Percentiles rank a stretch among this genome's conserved stretches.
These are phyloP conservation scores for Acropora tenuis DNA, from an alignment of 64 coral and sea anemone genomes.

Conservation along the genomic window DNA sequence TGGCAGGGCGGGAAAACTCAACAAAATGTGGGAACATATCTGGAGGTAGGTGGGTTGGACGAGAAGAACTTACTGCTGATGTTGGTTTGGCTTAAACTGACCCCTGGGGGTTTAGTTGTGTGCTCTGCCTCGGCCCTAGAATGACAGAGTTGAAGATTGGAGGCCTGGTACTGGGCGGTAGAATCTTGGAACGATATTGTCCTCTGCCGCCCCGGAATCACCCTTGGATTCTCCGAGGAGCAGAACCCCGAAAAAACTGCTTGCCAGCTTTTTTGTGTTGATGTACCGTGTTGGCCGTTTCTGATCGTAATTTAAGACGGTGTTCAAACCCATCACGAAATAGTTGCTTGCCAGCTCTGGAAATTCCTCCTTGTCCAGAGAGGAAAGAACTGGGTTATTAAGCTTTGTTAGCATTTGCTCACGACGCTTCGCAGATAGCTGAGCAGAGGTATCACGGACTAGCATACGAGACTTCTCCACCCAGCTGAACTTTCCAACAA, in stretches of 20 bases:
- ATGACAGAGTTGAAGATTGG: constrained; percentile 15
- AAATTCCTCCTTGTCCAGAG: constrained; percentile 32
- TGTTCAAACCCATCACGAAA: constrained; percentile 36
- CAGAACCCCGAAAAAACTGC: constrained; percentile 41
- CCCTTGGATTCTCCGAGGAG: constrained; percentile 37
- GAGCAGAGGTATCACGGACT: constrained; percentile 20
- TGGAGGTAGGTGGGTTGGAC: constrained; percentile 20
- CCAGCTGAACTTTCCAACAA: constrained; percentile 26
- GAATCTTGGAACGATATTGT: constrained; percentile 35
- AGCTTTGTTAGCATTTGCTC: constrained; percentile 38
- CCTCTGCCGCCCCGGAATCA: constrained; percentile 29
- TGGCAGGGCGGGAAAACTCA: constrained; percentile 23
- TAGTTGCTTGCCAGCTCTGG: constrained; percentile 39
- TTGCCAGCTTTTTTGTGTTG: constrained; percentile 16
- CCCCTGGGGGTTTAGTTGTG: background rate
- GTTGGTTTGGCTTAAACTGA: background rate
- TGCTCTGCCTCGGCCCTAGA: constrained; percentile 7
- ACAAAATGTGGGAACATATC: constrained; percentile 57
- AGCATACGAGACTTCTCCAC: constrained; percentile 44
- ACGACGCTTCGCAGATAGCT: constrained; percentile 13
- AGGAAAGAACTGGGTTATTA: background rate
- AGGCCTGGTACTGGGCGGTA: background rate
- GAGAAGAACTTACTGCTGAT: background rate
- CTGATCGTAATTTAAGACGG: constrained; percentile 24
- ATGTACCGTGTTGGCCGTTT: constrained; percentile 31